phyloP scores from a whole-genome alignment of 2,113 vertebrate genomes.

The Poecilia latipinna region DNA sequence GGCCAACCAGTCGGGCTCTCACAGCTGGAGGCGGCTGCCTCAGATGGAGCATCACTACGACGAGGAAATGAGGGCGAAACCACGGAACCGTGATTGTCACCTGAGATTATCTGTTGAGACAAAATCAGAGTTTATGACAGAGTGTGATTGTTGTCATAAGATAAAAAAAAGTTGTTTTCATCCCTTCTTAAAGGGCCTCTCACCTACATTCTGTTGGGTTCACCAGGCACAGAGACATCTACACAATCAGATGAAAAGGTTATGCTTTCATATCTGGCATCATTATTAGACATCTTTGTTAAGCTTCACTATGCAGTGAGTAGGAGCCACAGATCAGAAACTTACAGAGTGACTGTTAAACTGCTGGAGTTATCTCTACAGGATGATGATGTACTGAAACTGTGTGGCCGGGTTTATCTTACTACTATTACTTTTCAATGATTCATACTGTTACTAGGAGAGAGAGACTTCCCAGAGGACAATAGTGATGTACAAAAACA shows the following conservation, averaged over 20 bases:
- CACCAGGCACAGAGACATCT: neutral
- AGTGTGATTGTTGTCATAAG: neutral
- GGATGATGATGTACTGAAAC: neutral
- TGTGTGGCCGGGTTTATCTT: neutral
- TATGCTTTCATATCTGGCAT: neutral
- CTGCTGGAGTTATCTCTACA: neutral
- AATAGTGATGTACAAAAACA: too few relatives aligned
- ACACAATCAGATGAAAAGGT: neutral
- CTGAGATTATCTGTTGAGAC: conserved; percentile 20
- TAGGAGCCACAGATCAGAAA: neutral
- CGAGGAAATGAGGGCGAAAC: conserved; percentile 33
- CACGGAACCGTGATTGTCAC: conserved; percentile 6
- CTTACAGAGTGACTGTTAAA: neutral
- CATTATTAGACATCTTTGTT: neutral
- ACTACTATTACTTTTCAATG: too few relatives aligned
- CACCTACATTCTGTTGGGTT: neutral
- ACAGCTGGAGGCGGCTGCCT: neutral
- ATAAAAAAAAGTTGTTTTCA: neutral
- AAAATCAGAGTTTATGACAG: conserved; percentile 3
- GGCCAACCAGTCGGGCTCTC: neutral
- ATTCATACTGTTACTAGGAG: too few relatives aligned
- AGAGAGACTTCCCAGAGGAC: too few relatives aligned
- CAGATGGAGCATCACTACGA: neutral
- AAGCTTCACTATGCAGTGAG: neutral
- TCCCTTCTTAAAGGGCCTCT: neutral